A percentile compares a stretch with the other conserved stretches of the same genome.
Conservation (phyloP, 2,888 invertebrate species). For the Charanyca ferruginea region DNA sequence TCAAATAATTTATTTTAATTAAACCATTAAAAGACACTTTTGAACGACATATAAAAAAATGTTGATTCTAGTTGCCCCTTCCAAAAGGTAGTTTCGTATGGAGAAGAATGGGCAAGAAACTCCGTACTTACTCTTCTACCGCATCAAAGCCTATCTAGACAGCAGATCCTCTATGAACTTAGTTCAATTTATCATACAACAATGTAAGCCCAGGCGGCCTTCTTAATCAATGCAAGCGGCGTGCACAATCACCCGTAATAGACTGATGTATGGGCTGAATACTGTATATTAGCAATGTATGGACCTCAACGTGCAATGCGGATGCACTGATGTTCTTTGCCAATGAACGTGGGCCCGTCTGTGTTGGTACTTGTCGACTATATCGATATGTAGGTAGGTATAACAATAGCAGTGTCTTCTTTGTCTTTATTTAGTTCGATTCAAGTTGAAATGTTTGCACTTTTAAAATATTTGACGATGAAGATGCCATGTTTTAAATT, state of each 20-base stretch:
- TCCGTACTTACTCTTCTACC: constrained; percentile 8
- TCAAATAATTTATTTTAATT: too few relatives aligned
- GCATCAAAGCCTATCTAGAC: constrained; percentile 39
- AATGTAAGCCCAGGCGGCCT: constrained; percentile 74
- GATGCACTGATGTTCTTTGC: constrained; percentile 82
- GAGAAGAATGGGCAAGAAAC: too few relatives aligned
- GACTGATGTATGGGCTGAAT: constrained; percentile 80
- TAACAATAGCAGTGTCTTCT: neutral
- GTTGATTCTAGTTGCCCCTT: too few relatives aligned
- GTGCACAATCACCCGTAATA: constrained; percentile 86
- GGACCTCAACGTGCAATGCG: constrained; percentile 71
- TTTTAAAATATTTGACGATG: too few relatives aligned
- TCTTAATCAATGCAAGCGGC: constrained; percentile 84
- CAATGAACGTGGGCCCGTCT: constrained; percentile 80
- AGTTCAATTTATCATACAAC: constrained; percentile 68
- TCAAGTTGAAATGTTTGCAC: too few relatives aligned
- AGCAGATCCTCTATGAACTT: constrained; percentile 37
- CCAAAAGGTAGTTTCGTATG: too few relatives aligned
- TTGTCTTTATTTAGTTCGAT: neutral
- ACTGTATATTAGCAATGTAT: constrained; percentile 64
- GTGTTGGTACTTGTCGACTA: constrained; percentile 23
- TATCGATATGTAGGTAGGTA: constrained; percentile 13
- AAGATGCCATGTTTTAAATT: too few relatives aligned
- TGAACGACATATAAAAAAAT: too few relatives aligned
- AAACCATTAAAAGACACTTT: too few relatives aligned